phyloP scores from a whole-genome alignment of 2,113 vertebrate species.

The Ptyas mucosa region DNA sequence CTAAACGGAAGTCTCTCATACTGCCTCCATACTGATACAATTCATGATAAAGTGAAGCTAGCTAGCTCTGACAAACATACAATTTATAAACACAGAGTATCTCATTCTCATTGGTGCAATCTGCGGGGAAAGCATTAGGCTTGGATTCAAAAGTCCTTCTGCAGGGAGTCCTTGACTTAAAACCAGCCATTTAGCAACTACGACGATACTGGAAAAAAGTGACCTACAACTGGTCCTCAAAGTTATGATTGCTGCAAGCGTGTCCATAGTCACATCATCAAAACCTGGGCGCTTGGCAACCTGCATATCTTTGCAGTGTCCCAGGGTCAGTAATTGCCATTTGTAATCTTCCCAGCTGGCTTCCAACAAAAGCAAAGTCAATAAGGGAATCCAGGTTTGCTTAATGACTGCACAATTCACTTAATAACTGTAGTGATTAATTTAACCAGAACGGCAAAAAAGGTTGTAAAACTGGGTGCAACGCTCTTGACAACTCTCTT shows the following conservation, averaged over 20 bases:
- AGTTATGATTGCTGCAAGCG: background rate
- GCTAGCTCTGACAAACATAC: background rate
- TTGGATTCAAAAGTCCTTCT: background rate
- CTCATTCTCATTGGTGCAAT: background rate
- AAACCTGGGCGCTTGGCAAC: background rate
- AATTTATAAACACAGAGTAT: background rate
- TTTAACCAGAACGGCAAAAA: background rate
- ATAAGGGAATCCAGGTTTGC: background rate
- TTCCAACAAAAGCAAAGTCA: background rate
- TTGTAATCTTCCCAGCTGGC: background rate
- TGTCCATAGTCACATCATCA: background rate
- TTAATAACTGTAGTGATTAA: background rate
- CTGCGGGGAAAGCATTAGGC: background rate
- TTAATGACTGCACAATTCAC: background rate
- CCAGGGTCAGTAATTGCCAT: background rate
- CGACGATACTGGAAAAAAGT: background rate
- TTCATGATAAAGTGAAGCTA: background rate
- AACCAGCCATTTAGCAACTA: background rate
- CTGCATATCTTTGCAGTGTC: background rate
- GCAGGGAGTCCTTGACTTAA: background rate
- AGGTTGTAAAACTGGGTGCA: background rate
- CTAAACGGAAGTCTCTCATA: background rate
- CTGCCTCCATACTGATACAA: background rate
- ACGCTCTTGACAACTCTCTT: no score
- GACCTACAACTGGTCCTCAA: background rate